These are phyloP conservation scores for Drosophila ogumai DNA, from an alignment of 1,140 invertebrate genomes.

Conservation along the genomic window DNA sequence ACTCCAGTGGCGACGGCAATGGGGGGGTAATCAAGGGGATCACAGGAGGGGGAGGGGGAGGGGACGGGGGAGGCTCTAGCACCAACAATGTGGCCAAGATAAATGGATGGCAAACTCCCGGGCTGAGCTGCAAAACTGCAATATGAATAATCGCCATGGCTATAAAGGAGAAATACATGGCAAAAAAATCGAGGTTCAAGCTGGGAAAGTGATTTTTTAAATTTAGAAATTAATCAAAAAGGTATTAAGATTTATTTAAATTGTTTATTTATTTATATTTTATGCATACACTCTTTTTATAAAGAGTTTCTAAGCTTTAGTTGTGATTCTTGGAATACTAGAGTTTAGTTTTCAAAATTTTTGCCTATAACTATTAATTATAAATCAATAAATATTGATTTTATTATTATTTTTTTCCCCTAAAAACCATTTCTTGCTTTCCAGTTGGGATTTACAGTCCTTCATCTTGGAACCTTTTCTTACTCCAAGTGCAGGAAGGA, in stretches of 20 bases:
- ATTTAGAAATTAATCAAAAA: not conserved
- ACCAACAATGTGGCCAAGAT: slow-evolving; percentile 78
- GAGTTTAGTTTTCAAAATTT: no score
- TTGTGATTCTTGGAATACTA: no score
- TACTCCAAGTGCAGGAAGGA: slow-evolving; percentile 2
- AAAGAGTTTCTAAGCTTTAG: no score
- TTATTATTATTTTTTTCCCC: no score
- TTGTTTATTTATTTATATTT: no score
- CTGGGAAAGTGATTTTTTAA: not conserved
- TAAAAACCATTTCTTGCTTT: not conserved
- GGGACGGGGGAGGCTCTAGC: not conserved
- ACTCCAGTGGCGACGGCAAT: slow-evolving; percentile 4
- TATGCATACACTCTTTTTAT: no score
- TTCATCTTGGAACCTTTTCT: not conserved
- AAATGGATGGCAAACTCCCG: slow-evolving; percentile 74
- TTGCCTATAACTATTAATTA: no score
- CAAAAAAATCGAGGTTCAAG: not conserved
- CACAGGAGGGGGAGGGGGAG: not conserved
- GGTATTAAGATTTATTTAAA: no score
- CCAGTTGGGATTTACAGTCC: not conserved
- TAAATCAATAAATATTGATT: no score
- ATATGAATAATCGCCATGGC: slow-evolving; percentile 73
- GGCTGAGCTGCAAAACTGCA: slow-evolving; percentile 60
- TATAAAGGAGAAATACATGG: slow-evolving; percentile 14
- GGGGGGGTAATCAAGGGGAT: not conserved